Conservation (phyloP, 2,888 invertebrate genomes). For the Mythimna pallens region DNA sequence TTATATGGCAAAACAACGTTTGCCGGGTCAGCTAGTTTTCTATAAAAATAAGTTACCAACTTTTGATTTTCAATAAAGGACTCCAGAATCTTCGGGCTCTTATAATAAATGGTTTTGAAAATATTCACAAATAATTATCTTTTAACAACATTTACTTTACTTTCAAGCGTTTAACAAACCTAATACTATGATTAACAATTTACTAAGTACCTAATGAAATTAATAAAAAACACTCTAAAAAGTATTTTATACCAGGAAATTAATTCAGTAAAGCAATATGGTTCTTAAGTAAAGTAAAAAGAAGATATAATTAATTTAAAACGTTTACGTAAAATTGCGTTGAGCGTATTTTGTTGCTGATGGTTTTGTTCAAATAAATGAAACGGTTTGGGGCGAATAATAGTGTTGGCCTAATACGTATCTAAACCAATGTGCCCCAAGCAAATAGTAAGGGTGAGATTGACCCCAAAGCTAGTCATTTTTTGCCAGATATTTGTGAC, state of each 20-base stretch:
- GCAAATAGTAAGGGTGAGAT: constrained; percentile 38
- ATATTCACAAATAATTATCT: too few species aligned
- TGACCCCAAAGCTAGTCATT: neutral
- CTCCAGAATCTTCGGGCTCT: too few species aligned
- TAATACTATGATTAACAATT: neutral
- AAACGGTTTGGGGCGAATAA: constrained; percentile 13
- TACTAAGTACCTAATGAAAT: neutral
- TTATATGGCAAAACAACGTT: too few species aligned
- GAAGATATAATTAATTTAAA: neutral
- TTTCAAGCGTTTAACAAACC: neutral
- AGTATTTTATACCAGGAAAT: neutral
- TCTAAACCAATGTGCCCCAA: constrained; percentile 16
- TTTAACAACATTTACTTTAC: neutral
- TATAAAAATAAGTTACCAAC: too few species aligned
- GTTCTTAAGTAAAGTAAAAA: neutral
- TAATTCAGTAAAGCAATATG: neutral
- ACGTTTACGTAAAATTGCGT: neutral
- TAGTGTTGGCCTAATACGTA: constrained; percentile 29
- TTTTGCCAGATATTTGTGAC: neutral
- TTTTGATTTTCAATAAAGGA: too few species aligned
- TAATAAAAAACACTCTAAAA: neutral
- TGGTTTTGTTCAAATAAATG: neutral
- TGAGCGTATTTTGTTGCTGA: neutral
- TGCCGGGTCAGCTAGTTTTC: too few species aligned
- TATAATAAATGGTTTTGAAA: too few species aligned